Evolutionary conservation across 2,113 vertebrate species (phyloP).

Genomic region (Triplophysa tibetana): DNA sequence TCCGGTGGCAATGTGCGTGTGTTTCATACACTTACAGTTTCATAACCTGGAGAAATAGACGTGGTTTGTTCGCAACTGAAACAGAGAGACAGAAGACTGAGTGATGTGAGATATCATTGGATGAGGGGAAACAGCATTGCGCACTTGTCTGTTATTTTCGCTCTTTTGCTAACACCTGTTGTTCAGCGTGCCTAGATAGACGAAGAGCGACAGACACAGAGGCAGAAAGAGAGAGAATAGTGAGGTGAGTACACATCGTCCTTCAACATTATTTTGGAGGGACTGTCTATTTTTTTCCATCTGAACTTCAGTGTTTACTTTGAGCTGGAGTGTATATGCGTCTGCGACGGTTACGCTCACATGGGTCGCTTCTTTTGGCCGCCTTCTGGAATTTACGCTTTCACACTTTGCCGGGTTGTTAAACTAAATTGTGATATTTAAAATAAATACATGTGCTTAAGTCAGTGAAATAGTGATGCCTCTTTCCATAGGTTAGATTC

Average conservation of each 20-base stretch:
- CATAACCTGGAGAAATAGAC: conserved; percentile 58
- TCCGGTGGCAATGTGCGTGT: conserved; percentile 25
- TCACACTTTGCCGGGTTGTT: background rate
- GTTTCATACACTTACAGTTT: conserved; percentile 51
- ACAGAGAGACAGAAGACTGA: conserved; percentile 35
- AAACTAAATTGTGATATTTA: background rate
- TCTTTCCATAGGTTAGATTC: background rate
- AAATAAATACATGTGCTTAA: conserved; percentile 3
- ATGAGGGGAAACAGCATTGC: conserved; percentile 31
- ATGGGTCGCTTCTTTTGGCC: background rate
- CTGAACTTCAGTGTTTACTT: background rate
- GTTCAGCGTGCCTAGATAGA: conserved; percentile 12
- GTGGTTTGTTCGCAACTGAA: conserved; percentile 15
- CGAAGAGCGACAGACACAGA: conserved; percentile 12
- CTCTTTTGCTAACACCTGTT: conserved; percentile 31
- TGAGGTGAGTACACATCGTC: conserved; percentile 40
- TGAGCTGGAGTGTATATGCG: background rate
- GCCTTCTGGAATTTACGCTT: background rate
- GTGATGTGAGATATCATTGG: conserved; percentile 18
- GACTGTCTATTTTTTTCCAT: background rate
- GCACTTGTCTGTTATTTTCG: conserved; percentile 21
- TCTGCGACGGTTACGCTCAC: conserved; percentile 5
- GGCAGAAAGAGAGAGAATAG: background rate
- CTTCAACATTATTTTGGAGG: background rate
- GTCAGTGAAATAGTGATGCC: background rate